Evolutionary conservation across 2,113 vertebrate genomes (phyloP).

Genomic region (Oryctolagus cuniculus): DNA sequence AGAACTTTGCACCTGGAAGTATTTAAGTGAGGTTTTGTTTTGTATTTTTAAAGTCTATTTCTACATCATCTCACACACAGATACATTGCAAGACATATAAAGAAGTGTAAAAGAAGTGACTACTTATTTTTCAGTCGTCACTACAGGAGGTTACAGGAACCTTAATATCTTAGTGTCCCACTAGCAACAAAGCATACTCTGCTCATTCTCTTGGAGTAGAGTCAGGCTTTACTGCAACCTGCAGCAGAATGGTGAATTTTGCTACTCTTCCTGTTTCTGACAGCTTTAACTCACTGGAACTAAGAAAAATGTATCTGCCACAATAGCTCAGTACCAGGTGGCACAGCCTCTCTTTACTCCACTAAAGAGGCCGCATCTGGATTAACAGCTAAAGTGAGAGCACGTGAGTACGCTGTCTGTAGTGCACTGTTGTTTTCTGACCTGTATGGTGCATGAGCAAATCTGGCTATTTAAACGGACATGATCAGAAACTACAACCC

Average conservation of each 20-base stretch:
- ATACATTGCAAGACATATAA: not conserved
- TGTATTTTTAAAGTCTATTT: not conserved
- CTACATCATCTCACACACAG: not conserved
- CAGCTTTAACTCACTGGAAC: not conserved
- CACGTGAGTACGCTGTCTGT: not conserved
- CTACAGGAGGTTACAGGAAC: not conserved
- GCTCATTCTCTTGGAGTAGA: not conserved
- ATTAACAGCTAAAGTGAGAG: not conserved
- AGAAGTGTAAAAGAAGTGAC: too few relatives aligned
- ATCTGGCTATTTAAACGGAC: not conserved
- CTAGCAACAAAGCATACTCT: not conserved
- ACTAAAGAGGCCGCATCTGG: not conserved
- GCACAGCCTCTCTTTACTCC: not conserved
- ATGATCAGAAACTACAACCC: not conserved
- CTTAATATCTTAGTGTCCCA: too few relatives aligned
- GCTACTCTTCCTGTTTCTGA: not conserved
- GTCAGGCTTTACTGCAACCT: too few relatives aligned
- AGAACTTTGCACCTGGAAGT: not conserved
- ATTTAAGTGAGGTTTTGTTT: not conserved
- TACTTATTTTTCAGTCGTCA: not conserved
- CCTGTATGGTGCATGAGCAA: not conserved
- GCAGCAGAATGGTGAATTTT: not conserved
- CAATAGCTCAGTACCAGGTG: not conserved
- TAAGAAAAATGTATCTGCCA: too few relatives aligned
- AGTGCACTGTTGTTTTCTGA: not conserved